Conservation (phyloP, 2,888 invertebrate species). For the Chrysomela aeneicollis region DNA sequence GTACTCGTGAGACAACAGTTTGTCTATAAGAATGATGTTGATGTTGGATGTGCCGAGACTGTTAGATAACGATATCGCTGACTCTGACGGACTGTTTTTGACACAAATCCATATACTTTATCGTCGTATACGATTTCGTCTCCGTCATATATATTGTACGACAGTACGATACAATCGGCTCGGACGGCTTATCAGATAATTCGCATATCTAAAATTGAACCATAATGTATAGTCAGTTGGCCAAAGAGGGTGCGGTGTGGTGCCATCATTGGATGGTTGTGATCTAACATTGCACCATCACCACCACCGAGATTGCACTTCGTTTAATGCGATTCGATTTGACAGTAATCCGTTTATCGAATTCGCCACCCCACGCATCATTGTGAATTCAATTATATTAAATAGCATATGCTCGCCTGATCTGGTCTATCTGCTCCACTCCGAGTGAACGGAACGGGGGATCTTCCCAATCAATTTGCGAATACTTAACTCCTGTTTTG, state of each 20-base stretch:
- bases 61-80: too few species aligned
- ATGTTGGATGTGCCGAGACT: too few species aligned
- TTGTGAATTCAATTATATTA: slow-evolving; percentile 62
- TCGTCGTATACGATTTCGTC: too few species aligned
- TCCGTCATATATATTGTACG: too few species aligned
- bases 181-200: slow-evolving; percentile 29
- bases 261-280: slow-evolving; percentile 6
- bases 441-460: slow-evolving; percentile 32
- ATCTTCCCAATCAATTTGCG: slow-evolving; percentile 50
- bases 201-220: slow-evolving; percentile 32
- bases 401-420: slow-evolving; percentile 61
- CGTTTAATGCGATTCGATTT: slow-evolving; percentile 64
- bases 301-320: slow-evolving; percentile 56
- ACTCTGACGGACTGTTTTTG: too few species aligned
- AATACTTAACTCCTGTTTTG: slow-evolving; percentile 49
- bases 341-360: slow-evolving; percentile 65
- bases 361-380: slow-evolving; percentile 62
- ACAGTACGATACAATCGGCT: slow-evolving; percentile 1
- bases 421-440: slow-evolving; percentile 28
- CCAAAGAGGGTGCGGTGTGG: slow-evolving; percentile 16
- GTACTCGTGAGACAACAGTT: too few species aligned
- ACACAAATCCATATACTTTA: too few species aligned
- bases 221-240: slow-evolving; percentile 30
- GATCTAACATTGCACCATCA: slow-evolving; percentile 48
- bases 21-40: too few species aligned